Conservation (phyloP, 2,888 invertebrate species). For the Pammene fasciana region DNA sequence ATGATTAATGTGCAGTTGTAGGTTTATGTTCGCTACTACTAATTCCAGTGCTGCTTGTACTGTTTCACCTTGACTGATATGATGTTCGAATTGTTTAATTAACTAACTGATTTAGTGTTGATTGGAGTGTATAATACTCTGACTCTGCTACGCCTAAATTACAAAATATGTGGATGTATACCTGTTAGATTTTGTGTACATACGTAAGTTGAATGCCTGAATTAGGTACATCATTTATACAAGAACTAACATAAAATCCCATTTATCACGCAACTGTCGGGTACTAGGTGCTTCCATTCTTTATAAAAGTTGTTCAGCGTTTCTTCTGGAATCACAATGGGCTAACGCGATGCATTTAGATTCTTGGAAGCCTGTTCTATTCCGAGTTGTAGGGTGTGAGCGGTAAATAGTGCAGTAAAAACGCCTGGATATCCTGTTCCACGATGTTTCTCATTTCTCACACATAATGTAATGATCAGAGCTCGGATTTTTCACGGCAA, state of each 20-base stretch:
- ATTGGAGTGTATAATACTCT: conserved; percentile 10
- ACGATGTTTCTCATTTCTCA: neutral
- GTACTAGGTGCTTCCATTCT: conserved; percentile 12
- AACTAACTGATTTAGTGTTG: conserved; percentile 5
- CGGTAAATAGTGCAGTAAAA: neutral
- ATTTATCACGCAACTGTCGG: conserved; percentile 21
- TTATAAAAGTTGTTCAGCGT: conserved; percentile 9
- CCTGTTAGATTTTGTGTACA: no score
- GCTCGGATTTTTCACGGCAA: no score
- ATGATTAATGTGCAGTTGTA: conserved; percentile 2
- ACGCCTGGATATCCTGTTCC: conserved; percentile 16
- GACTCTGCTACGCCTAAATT: conserved; percentile 5
- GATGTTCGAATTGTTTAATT: neutral
- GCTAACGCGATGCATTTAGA: conserved; percentile 24
- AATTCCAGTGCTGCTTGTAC: neutral
- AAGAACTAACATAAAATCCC: conserved; percentile 10
- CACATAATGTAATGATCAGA: neutral
- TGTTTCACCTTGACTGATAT: neutral
- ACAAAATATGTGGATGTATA: neutral
- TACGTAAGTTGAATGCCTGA: neutral
- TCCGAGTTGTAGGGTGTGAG: conserved; percentile 5
- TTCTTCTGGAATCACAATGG: conserved; percentile 23
- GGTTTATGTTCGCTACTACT: neutral
- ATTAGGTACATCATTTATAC: conserved; percentile 6
- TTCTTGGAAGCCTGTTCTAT: conserved; percentile 20